Conservation (phyloP, 2,797 vertebrate genomes). For the Craterocephalus amniculus region DNA sequence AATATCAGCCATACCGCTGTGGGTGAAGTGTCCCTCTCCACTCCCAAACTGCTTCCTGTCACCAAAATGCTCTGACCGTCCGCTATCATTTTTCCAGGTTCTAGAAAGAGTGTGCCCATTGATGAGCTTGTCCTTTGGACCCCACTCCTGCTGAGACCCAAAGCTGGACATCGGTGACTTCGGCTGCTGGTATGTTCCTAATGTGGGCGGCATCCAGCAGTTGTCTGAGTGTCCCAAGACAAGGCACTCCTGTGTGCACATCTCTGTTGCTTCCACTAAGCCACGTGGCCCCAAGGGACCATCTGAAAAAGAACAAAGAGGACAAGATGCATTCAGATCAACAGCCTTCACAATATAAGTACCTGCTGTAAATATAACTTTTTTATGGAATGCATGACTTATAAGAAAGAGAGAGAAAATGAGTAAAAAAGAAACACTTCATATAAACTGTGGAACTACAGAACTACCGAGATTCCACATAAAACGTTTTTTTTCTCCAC, state of each 20-base stretch:
- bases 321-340: neutral
- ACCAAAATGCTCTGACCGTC: slow-evolving; percentile 92
- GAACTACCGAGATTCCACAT: too few relatives aligned
- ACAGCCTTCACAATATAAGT: neutral
- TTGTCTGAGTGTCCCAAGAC: slow-evolving; percentile 99
- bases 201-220: slow-evolving; percentile 98
- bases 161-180: slow-evolving; percentile 95
- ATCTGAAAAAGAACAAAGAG: slow-evolving; percentile 77
- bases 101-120: slow-evolving; percentile 98
- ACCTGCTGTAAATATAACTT: neutral
- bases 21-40: slow-evolving; percentile 92
- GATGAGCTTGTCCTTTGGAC: slow-evolving; percentile 96
- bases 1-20: slow-evolving; percentile 92
- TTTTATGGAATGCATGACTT: too few relatives aligned
- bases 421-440: too few relatives aligned
- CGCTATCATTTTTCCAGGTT: slow-evolving; percentile 94
- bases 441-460: too few relatives aligned
- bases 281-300: slow-evolving; percentile 95
- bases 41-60: slow-evolving; percentile 95
- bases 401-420: too few relatives aligned
- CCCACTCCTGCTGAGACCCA: slow-evolving; percentile 94
- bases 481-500: too few relatives aligned
- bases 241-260: slow-evolving; percentile 98
- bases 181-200: slow-evolving; percentile 93
- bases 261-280: slow-evolving; percentile 98